These are phyloP conservation scores for Ophraella communa DNA, from an alignment of 2,888 invertebrate species.

Conservation along the genomic window DNA sequence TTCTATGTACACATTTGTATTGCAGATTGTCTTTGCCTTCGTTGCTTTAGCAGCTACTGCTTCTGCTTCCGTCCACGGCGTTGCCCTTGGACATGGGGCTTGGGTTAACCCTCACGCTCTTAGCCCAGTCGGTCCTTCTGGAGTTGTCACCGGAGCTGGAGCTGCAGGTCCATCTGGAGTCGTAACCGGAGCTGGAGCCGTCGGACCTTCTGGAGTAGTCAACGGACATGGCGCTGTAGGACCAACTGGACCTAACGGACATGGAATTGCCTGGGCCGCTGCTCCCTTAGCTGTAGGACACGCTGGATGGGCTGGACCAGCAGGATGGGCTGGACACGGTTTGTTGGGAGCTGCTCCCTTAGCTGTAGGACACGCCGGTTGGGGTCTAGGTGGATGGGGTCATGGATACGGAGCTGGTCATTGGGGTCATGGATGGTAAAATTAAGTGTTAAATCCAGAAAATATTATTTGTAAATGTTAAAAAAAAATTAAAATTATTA, in stretches of 20 bases:
- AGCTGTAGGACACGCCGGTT: conserved; percentile 12
- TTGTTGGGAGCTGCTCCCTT: neutral
- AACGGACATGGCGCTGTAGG: conserved; percentile 34
- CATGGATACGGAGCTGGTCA: conserved; percentile 9
- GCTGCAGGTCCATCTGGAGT: conserved; percentile 35
- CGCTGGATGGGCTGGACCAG: conserved; percentile 33
- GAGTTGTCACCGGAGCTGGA: conserved; percentile 30
- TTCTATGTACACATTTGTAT: too few species aligned
- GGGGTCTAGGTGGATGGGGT: conserved; percentile 10
- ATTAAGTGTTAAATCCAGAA: too few species aligned
- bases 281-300: conserved; percentile 11
- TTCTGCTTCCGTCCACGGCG: conserved; percentile 23
- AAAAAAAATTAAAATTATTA: too few species aligned
- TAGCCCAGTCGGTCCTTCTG: conserved; percentile 29
- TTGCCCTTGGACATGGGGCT: conserved; percentile 20
- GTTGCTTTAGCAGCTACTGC: conserved; percentile 18
- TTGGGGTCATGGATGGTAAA: conserved; percentile 6
- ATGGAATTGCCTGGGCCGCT: conserved; percentile 4
- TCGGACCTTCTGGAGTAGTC: conserved; percentile 33
- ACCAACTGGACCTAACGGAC: conserved; percentile 34
- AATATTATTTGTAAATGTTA: too few species aligned
- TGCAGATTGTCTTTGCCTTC: conserved; percentile 20
- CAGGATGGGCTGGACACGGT: conserved; percentile 29
- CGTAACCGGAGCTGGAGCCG: conserved; percentile 32
- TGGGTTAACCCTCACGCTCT: conserved; percentile 20